phyloP scores from a whole-genome alignment of 2,797 vertebrate genomes.

The Cuniculus paca region DNA sequence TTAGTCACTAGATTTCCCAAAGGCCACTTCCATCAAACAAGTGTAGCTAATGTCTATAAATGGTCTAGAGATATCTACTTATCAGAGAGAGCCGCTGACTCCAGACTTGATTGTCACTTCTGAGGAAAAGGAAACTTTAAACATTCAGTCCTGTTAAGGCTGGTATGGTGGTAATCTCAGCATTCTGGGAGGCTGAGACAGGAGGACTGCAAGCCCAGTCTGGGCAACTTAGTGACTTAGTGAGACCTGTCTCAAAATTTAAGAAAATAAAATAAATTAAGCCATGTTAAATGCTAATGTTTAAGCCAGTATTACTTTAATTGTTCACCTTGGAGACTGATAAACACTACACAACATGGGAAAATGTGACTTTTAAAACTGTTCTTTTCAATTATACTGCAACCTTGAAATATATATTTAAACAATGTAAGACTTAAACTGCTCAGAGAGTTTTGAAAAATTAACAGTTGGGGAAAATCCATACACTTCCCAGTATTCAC shows the following conservation, averaged over 20 bases:
- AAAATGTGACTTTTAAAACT: conserved; percentile 30
- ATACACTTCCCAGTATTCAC: not conserved
- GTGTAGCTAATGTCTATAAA: not conserved
- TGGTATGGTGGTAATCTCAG: not conserved
- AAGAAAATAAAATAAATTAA: not conserved
- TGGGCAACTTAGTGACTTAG: not conserved
- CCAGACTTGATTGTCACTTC: not conserved
- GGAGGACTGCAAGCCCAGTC: not conserved
- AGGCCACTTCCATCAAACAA: not conserved
- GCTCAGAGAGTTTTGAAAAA: conserved; percentile 58
- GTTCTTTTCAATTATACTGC: conserved; percentile 7
- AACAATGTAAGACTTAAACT: conserved; percentile 41
- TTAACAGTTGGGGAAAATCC: not conserved
- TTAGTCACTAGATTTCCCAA: not conserved
- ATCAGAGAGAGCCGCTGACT: not conserved
- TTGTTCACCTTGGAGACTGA: not conserved
- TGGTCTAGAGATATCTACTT: not conserved
- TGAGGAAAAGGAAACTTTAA: not conserved
- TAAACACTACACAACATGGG: not conserved
- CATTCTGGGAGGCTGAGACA: not conserved
- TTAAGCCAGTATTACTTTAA: not conserved
- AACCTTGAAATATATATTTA: conserved; percentile 27
- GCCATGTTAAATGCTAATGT: conserved; percentile 23
- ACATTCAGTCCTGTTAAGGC: not conserved
- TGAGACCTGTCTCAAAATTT: not conserved